Evolutionary conservation across 37 sponge, comb jelly and placozoan genomes (phyloP).

Genomic region (Spongilla lacustris): DNA sequence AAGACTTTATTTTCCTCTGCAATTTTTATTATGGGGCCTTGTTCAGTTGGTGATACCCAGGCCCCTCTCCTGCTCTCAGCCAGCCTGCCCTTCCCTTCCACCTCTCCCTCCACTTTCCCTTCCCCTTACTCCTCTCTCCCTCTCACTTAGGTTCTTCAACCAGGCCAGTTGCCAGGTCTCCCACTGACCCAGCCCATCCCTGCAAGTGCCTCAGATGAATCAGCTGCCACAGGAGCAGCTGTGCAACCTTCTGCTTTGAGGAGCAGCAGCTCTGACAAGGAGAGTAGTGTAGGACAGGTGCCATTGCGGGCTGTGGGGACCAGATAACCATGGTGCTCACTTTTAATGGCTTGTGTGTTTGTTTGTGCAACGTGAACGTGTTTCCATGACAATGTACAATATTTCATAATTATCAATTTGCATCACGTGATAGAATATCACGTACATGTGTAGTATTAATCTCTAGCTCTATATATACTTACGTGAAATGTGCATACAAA

Average conservation of each 20-base stretch:
- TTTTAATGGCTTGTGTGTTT: neutral
- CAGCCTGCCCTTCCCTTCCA: neutral
- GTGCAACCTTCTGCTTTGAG: neutral
- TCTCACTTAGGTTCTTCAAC: neutral
- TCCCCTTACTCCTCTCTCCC: neutral
- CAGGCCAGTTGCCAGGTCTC: neutral
- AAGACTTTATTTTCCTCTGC: no score
- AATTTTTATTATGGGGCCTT: no score
- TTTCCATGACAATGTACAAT: neutral
- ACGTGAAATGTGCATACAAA: no score
- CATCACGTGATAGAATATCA: no score
- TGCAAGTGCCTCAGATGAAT: neutral
- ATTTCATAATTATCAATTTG: neutral
- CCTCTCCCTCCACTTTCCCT: slow-evolving; percentile 4
- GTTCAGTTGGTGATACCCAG: no score
- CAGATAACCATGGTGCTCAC: neutral
- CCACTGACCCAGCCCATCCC: neutral
- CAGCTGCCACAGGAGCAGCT: neutral
- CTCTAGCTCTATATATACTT: no score
- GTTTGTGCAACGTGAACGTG: neutral
- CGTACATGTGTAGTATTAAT: no score
- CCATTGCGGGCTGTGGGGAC: neutral
- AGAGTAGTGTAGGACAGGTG: neutral
- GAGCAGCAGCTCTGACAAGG: neutral
- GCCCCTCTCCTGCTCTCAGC: neutral